Conservation (phyloP, 2,113 vertebrate species). For the Coturnix japonica region DNA sequence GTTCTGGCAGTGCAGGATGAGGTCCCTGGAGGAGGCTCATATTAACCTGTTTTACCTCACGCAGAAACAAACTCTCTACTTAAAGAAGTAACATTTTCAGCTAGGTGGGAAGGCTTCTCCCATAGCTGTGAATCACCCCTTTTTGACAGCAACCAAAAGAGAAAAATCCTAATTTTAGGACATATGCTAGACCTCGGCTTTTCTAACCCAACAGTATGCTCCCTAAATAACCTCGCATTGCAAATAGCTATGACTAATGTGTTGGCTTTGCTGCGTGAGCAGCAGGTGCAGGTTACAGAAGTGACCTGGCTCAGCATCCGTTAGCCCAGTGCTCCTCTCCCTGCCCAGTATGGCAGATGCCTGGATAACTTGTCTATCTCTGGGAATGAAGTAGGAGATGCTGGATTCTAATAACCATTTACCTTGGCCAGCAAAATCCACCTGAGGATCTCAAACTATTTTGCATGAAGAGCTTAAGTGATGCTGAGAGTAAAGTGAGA, state of each 20-base stretch:
- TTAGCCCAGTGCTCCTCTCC: background rate
- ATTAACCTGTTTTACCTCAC: background rate
- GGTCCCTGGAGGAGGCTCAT: background rate
- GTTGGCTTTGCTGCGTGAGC: background rate
- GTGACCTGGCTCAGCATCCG: background rate
- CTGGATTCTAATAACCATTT: background rate
- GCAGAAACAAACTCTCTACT: background rate
- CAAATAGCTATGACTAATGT: background rate
- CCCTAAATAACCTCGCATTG: conserved; percentile 27
- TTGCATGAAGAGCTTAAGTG: background rate
- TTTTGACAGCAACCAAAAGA: conserved; percentile 1
- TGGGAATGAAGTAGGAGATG: fast-evolving
- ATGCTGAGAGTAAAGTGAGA: background rate
- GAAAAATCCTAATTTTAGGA: conserved; percentile 26
- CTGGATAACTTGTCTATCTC: background rate
- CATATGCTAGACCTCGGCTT: background rate
- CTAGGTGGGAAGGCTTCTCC: background rate
- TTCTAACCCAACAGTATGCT: background rate
- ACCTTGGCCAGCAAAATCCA: background rate
- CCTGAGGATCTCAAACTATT: background rate
- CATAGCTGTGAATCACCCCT: background rate
- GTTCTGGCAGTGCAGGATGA: background rate
- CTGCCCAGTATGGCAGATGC: background rate
- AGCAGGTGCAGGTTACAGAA: background rate
- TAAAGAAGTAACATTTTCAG: background rate